Evolutionary conservation across 1,140 invertebrate genomes (phyloP).

Genomic region (Lutraria rhynchaena): DNA sequence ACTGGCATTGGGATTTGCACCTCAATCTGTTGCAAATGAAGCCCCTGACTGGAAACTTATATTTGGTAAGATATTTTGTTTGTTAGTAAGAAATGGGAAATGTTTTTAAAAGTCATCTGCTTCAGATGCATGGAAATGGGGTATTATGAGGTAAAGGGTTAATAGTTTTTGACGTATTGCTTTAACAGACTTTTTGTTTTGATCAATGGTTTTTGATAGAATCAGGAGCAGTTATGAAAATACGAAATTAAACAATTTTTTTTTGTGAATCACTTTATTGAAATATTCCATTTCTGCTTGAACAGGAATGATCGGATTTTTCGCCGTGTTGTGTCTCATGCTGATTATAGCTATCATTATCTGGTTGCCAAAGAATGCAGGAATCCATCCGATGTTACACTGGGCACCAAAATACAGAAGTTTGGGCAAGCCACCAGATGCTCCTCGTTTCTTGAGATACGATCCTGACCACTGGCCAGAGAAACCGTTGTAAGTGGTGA

Average conservation of each 20-base stretch:
- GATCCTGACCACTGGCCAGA: conserved; percentile 76
- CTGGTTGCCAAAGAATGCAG: conserved; percentile 77
- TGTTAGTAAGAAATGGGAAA: too few relatives aligned
- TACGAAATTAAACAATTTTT: too few relatives aligned
- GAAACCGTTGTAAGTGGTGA: conserved; percentile 66
- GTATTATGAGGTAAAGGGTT: too few relatives aligned
- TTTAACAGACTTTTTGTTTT: too few relatives aligned
- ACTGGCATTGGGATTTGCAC: conserved; percentile 71
- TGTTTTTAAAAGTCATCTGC: too few relatives aligned
- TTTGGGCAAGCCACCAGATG: conserved; percentile 75
- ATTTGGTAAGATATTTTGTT: conserved; percentile 65
- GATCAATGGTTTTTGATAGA: not conserved
- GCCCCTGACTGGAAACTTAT: conserved; percentile 80
- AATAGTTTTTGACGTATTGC: not conserved
- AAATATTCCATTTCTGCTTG: not conserved
- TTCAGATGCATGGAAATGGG: too few relatives aligned
- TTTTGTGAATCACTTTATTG: too few relatives aligned
- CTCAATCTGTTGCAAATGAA: conserved; percentile 67
- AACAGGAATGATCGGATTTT: conserved; percentile 77
- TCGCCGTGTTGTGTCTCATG: conserved; percentile 70
- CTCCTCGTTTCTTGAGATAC: conserved; percentile 76
- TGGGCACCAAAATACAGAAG: conserved; percentile 79
- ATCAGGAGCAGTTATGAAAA: not conserved
- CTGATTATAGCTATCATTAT: conserved; percentile 78
- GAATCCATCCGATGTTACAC: conserved; percentile 80